Percentiles rank a stretch among this genome's conserved stretches.
Evolutionary conservation across 2,113 vertebrate species (phyloP).

Genomic region (Zapus hudsonius): DNA sequence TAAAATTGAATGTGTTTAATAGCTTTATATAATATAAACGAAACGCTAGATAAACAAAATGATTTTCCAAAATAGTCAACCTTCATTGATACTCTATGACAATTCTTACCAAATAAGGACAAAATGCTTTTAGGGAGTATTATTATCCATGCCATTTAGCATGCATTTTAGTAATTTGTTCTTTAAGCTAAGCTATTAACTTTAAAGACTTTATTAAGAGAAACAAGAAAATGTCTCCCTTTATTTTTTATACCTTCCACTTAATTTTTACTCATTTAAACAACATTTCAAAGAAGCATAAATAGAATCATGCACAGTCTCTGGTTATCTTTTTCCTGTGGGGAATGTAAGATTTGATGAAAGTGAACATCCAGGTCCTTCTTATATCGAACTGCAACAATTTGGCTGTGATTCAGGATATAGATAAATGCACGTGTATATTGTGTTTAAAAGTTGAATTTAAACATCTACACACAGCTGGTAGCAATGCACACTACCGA

Average conservation of each 20-base stretch:
- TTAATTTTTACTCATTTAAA: conserved; percentile 41
- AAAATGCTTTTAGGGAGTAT: neutral
- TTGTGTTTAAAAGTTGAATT: conserved; percentile 61
- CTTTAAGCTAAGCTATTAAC: neutral
- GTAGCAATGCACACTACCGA: conserved; percentile 26
- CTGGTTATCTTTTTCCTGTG: neutral
- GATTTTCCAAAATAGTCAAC: conserved; percentile 6
- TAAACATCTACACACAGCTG: conserved; percentile 44
- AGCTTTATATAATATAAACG: neutral
- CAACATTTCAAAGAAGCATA: conserved; percentile 39
- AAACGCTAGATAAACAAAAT: conserved; percentile 34
- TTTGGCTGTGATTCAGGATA: conserved; percentile 16
- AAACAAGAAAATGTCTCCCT: neutral
- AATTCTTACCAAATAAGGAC: neutral
- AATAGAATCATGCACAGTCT: neutral
- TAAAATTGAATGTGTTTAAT: conserved; percentile 33
- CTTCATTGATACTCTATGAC: neutral
- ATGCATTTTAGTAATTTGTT: neutral
- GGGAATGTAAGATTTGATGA: conserved; percentile 20
- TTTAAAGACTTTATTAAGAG: conserved; percentile 29
- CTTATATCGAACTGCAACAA: neutral
- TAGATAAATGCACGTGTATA: neutral
- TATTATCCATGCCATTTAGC: neutral
- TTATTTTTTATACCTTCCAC: conserved; percentile 14
- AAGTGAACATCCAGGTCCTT: neutral